phyloP scores from a whole-genome alignment of 2,797 vertebrate genomes.

The Hapalemur alaotrensis region DNA sequence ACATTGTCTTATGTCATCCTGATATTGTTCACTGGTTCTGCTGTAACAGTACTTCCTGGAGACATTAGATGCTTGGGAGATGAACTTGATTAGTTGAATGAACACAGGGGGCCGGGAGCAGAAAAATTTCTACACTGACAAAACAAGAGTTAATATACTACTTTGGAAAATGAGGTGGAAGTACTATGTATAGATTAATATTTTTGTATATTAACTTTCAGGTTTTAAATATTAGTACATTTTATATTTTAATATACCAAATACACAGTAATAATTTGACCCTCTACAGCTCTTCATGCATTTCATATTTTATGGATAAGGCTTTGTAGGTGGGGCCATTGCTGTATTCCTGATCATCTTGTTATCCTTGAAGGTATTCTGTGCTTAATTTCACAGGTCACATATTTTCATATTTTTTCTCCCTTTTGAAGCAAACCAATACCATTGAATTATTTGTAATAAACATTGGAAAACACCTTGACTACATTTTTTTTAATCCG shows the following conservation, averaged over 20 bases:
- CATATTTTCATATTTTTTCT: not conserved
- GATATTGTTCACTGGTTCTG: not conserved
- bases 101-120: accelerated
- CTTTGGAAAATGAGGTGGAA: not conserved
- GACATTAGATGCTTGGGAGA: not conserved
- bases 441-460: not conserved
- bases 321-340: not conserved
- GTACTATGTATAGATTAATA: not conserved
- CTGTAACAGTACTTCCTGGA: not conserved
- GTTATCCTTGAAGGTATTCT: not conserved
- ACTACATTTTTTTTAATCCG: not conserved
- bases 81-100: not conserved
- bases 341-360: not conserved
- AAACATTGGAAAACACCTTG: not conserved
- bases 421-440: not conserved
- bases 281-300: not conserved
- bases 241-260: not conserved
- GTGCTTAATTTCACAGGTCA: not conserved
- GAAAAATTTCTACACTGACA: not conserved
- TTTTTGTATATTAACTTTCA: not conserved
- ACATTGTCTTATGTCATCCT: not conserved
- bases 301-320: not conserved
- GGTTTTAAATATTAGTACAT: not conserved
- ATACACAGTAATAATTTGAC: not conserved
- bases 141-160: not conserved